A percentile compares a stretch with the other conserved stretches of the same genome.
phyloP scores from a whole-genome alignment of 2,888 invertebrate species.

The Hipparchia sbordonii region DNA sequence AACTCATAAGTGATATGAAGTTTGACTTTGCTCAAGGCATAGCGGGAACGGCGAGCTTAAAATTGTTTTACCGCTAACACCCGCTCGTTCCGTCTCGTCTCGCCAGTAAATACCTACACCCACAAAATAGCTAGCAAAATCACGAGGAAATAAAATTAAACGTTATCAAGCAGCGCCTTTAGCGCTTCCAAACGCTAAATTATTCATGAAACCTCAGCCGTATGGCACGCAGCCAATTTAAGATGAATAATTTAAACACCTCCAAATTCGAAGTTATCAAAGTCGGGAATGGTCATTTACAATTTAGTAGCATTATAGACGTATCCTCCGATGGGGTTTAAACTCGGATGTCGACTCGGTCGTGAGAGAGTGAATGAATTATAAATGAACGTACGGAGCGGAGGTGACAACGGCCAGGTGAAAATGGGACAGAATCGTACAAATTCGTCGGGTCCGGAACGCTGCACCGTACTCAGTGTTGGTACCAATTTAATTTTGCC shows the following conservation, averaged over 20 bases:
- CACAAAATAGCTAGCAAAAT: slow-evolving; percentile 42
- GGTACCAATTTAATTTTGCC: slow-evolving; percentile 29
- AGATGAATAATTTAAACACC: slow-evolving; percentile 65
- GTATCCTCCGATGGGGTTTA: slow-evolving; percentile 51
- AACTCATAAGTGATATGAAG: slow-evolving; percentile 5
- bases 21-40: slow-evolving; percentile 3
- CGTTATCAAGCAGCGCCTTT: slow-evolving; percentile 48
- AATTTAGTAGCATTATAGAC: slow-evolving; percentile 71
- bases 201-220: slow-evolving; percentile 53
- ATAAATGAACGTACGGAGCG: slow-evolving; percentile 49
- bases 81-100: background rate
- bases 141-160: slow-evolving; percentile 54
- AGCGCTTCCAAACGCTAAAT: slow-evolving; percentile 47
- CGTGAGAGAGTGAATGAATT: slow-evolving; percentile 54
- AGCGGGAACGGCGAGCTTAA: background rate
- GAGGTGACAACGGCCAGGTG: slow-evolving; percentile 39
- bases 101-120: background rate
- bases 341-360: slow-evolving; percentile 44
- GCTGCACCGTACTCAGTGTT: slow-evolving; percentile 6
- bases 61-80: background rate
- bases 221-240: slow-evolving; percentile 59
- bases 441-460: slow-evolving; percentile 28
- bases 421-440: slow-evolving; percentile 42
- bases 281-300: slow-evolving; percentile 68
- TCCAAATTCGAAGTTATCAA: slow-evolving; percentile 66